These are phyloP conservation scores for Polypterus bichir DNA, from an alignment of 2,113 vertebrate genomes.

Conservation along the genomic window DNA sequence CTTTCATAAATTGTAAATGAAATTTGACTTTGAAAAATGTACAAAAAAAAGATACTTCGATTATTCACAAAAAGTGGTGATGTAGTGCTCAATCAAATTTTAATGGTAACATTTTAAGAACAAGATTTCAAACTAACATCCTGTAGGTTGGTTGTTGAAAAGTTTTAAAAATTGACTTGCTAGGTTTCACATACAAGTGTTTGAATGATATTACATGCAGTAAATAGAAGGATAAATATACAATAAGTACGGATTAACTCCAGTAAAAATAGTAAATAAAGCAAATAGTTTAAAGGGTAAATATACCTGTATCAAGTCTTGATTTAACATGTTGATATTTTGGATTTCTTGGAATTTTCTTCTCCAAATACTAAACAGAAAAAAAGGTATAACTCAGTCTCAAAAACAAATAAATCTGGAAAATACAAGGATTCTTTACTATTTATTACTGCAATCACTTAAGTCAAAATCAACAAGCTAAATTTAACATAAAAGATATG, in stretches of 20 bases:
- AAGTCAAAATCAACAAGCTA: background rate
- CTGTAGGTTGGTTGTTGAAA: too few species aligned
- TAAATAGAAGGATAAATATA: background rate
- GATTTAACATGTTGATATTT: slow-evolving; percentile 75
- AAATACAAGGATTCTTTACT: too few species aligned
- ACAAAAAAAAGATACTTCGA: too few species aligned
- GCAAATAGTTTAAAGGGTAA: background rate
- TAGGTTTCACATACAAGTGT: background rate
- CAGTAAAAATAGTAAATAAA: background rate
- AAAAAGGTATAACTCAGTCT: slow-evolving; percentile 10
- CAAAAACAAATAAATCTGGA: too few species aligned
- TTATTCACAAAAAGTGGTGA: too few species aligned
- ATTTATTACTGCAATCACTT: too few species aligned
- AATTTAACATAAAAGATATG: background rate
- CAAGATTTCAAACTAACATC: too few species aligned
- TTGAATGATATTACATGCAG: background rate
- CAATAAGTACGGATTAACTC: background rate
- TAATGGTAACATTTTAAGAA: too few species aligned
- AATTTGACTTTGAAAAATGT: too few species aligned
- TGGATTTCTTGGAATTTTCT: slow-evolving; percentile 72
- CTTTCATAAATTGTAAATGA: too few species aligned
- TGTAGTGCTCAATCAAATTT: too few species aligned
- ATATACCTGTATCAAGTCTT: slow-evolving; percentile 77
- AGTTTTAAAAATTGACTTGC: too few species aligned
- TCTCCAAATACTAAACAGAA: slow-evolving; percentile 63